Base-by-base conservation (phyloP, 1,140 invertebrate genomes). In the Heterodera schachtii region DNA sequence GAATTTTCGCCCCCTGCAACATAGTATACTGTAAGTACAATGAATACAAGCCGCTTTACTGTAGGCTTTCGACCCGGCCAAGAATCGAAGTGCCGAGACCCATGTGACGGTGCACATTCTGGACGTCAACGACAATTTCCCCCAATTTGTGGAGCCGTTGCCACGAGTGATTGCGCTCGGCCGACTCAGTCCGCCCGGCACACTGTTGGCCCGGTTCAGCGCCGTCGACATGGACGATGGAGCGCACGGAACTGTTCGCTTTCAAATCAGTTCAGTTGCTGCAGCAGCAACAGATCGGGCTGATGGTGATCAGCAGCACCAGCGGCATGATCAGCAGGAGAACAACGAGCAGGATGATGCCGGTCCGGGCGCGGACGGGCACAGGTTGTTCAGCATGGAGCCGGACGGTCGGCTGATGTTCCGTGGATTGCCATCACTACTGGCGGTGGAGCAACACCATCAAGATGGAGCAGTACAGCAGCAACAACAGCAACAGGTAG, bases 111-210 rank as follows among this genome's bases (percentile, higher is more conserved):
- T 89, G 0, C 84, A 80, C 44, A 87, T 89, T 81, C 73, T 90
- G 0, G 87, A 89, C 66, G 88, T 89, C 9, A 89, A 89, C 80
- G 87, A 89, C 86, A 89, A 89, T 69, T 87, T 84, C 74, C 87
- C 87, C 7, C 21, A 64, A 7, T 90, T 89, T 73, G 19, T 83
- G 69, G 47, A 83, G 16, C 75, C 82, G 41, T 67, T 80, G 31
- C 41, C 80, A 19, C 74, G 81, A 44, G 74, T 84, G 1, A 78
- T 88, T 75, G 82, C 84, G 19, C 47, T 89, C 60, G 41, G 81
- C 9, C 74, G 70, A 43, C 64, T 80, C 6, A 80, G 78, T 8
- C 82, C 81, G 6, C 43, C 81, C 11, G 81, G 83, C 49, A 76
- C 64, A n/a, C 31, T 77, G 2, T 49, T 89, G 31, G 78, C 75